Evolutionary conservation across 1,140 invertebrate genomes (phyloP), one percentile per base, ranked within the genome.

Genomic region (Ceratitis capitata): DNA sequence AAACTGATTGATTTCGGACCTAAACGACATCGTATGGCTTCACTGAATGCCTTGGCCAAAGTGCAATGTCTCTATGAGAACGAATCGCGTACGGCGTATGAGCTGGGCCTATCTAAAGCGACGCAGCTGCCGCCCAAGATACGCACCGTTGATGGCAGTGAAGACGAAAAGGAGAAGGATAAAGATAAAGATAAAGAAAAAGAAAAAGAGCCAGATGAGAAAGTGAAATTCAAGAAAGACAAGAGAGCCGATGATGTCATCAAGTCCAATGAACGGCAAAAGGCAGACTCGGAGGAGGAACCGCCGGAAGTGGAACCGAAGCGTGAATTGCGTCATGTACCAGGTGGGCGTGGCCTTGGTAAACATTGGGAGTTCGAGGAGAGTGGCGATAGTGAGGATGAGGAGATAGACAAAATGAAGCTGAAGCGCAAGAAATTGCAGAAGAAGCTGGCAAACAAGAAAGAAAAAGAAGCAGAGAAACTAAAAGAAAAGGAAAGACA

Each of bases 41-140:
- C 97, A 7, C 91, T 98, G 23, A 98, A 98, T 92, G 97, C 97
- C 0, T 92, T 96, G 87, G 97, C 97, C n/a, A 98, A 98, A 93
- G 97, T 98, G 45, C 97, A 98, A 90, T 97, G 97, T 89, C 93
- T 98, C 16, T 98, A 97, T 88, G 97, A 98, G 91, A 97, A 98
- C 90, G 97, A 98, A 91, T 95, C 95, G 56, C 93, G 95, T 74
- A 94, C 95, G 3, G 95, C 95, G 87, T 93, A 96, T 86, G 94
- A 94, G 86, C 85, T 94, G 86, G 93, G 94, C 1, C 88, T 94
- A 3, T 91, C 90, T 3, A 92, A 92, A 82, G 89, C 89, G 14
- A 90, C 89, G 1, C 89, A 91, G 42, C 86, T 90, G 32, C 89
- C 89, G 26, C 89, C 89, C 4, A 87, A 88, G 16, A 91, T 92